Conservation (phyloP, 2,888 invertebrate species). For the Arctia plantaginis region DNA sequence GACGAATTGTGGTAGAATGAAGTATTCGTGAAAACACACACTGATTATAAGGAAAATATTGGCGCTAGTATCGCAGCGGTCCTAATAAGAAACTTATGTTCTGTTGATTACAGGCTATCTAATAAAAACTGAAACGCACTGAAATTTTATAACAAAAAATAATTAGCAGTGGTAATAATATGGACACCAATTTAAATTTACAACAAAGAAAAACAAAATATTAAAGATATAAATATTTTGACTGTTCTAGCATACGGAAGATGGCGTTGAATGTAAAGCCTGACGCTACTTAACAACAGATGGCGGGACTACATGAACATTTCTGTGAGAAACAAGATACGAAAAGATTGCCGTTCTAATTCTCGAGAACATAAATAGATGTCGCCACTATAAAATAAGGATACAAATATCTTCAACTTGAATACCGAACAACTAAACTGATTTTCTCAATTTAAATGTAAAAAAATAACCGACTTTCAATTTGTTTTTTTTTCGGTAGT, state of each 20-base stretch:
- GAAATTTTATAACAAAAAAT: not conserved
- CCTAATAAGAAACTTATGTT: conserved; percentile 57
- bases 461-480: too few relatives aligned
- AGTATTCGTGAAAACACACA: conserved; percentile 84
- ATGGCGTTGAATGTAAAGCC: conserved; percentile 39
- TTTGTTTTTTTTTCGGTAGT: not conserved
- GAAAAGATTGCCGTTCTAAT: fast-evolving
- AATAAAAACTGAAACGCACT: conserved; percentile 16
- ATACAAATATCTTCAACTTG: not conserved
- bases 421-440: too few relatives aligned
- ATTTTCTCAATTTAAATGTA: too few relatives aligned
- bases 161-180: not conserved
- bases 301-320: conserved; percentile 42
- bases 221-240: conserved; percentile 4
- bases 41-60: conserved; percentile 84
- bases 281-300: conserved; percentile 59
- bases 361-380: conserved; percentile 3
- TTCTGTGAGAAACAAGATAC: not conserved
- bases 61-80: conserved; percentile 79
- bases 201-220: not conserved
- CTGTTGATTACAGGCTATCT: conserved; percentile 34
- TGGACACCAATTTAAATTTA: not conserved
- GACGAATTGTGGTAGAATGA: conserved; percentile 84
- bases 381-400: not conserved
- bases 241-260: conserved; percentile 31